Conservation (phyloP, 2,797 vertebrate genomes). For the Moxostoma hubbsi region DNA sequence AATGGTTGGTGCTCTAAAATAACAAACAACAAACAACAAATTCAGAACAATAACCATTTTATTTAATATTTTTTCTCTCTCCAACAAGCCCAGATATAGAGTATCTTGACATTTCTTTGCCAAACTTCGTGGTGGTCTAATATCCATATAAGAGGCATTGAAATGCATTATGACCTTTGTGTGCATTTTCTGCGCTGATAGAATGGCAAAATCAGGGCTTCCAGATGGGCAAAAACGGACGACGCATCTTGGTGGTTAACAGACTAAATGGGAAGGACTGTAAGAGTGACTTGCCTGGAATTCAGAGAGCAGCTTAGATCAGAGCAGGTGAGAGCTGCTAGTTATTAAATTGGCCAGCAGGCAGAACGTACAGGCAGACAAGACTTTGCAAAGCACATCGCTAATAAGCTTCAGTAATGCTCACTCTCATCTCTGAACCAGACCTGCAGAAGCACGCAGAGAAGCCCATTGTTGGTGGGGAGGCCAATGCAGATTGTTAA, state of each 20-base stretch:
- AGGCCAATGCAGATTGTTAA: constrained; percentile 38
- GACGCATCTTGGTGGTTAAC: constrained; percentile 37
- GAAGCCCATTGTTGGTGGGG: neutral
- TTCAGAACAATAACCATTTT: neutral
- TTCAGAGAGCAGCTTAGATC: constrained; percentile 42
- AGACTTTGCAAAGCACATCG: constrained; percentile 39
- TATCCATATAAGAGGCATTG: constrained; percentile 3
- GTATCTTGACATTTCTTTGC: neutral
- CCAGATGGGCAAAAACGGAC: constrained; percentile 15
- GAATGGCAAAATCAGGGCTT: constrained; percentile 28
- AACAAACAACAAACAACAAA: neutral
- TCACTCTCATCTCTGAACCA: constrained; percentile 41
- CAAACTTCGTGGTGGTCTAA: neutral
- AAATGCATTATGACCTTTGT: constrained; percentile 11
- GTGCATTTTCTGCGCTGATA: neutral
- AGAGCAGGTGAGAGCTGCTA: constrained; percentile 46
- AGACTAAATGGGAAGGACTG: constrained; percentile 43
- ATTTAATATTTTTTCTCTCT: neutral
- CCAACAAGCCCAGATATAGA: neutral
- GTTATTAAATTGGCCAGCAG: constrained; percentile 55
- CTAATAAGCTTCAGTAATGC: constrained; percentile 52
- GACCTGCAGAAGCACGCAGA: constrained; percentile 24
- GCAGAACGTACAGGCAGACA: constrained; percentile 42
- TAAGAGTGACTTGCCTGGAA: constrained; percentile 40
- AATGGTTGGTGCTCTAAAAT: too few species aligned